Base-by-base conservation (phyloP, 2,888 invertebrate genomes). In the Pristionchus japonicus region DNA sequence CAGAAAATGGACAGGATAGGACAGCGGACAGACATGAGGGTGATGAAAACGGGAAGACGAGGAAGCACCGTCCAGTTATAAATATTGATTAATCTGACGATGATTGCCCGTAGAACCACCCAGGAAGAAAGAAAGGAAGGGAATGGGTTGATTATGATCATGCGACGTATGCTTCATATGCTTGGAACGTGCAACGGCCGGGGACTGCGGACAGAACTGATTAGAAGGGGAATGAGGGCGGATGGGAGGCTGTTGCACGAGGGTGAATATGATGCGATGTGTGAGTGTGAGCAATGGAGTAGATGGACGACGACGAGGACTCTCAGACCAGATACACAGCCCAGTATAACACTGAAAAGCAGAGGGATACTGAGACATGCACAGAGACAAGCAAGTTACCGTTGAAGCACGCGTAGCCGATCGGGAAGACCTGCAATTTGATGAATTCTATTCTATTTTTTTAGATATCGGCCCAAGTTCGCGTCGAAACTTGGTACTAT, bases 321-420 rank as follows among this genome's bases (percentile, higher is more conserved):
- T 49, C 37, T 93, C 91, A 93, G 93, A 93, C 90, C 86, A 93
- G 91, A 89, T 93, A 94, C 89, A 93, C 93, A 87, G 93, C 92
- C 94, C 94, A 94, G 90, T 94, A 94, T 89, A 94, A 91, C 89
- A 94, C 93, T 94, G 91, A 92, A 93, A 92, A 47, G 77, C 77
- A 47, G 43, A 77, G 61, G 49, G 67, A 84, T 13, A 70, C 80
- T 85, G 74, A 61, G 43, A 52, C 57, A 83, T 77, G 37, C 49
- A 67, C 27, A 1, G 37, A 23, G 52, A 61, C 67, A 15, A 84
- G 61, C 37, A 47, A 82, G 40, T 40, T 90, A 93, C 93, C 93
- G 89, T 93, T 93, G 88, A 93, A 93, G 89, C 92, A 93, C 61
- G 93, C 93, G 87, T 93, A 93, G 67, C 93, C 93, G 88, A 93